Evolutionary conservation across 2,113 vertebrate genomes (phyloP).

Genomic region (Tylochromis polylepis): DNA sequence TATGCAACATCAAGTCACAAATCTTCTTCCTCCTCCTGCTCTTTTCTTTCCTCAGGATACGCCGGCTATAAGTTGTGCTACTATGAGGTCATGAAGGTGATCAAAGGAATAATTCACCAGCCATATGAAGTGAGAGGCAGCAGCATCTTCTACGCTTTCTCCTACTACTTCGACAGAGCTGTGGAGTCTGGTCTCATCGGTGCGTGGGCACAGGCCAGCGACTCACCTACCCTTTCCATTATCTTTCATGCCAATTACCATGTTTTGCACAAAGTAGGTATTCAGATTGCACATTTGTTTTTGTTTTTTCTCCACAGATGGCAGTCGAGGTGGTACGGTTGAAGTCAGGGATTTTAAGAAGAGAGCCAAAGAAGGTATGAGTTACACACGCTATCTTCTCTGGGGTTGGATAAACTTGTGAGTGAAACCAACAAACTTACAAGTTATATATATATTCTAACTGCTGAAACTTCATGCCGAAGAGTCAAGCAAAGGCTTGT

Average conservation of each 20-base stretch:
- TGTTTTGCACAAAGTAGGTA: conserved; percentile 7
- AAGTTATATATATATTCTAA: conserved; percentile 52
- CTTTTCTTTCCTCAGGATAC: conserved; percentile 72
- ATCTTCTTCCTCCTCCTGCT: not conserved
- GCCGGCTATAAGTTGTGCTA: conserved; percentile 92
- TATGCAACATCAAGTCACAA: not conserved
- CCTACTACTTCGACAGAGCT: conserved; percentile 94
- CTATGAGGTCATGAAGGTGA: conserved; percentile 84
- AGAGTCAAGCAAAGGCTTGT: conserved; percentile 25
- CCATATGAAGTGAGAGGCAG: conserved; percentile 84
- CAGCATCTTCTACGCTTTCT: conserved; percentile 94
- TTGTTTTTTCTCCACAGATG: conserved; percentile 73
- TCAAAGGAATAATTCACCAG: conserved; percentile 89
- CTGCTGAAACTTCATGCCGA: conserved; percentile 15
- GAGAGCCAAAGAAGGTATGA: conserved; percentile 92
- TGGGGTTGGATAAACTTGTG: conserved; percentile 1
- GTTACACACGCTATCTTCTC: conserved; percentile 17
- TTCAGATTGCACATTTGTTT: conserved; percentile 25
- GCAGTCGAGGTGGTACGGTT: conserved; percentile 83
- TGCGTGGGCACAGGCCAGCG: conserved; percentile 62
- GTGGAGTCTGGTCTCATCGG: conserved; percentile 88
- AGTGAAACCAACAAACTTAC: conserved; percentile 44
- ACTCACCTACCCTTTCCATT: not conserved
- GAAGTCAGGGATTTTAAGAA: conserved; percentile 92
- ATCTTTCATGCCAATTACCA: conserved; percentile 9